These are phyloP conservation scores for Monodelphis domestica DNA, from an alignment of 2,797 vertebrate species.

Conservation along the genomic window DNA sequence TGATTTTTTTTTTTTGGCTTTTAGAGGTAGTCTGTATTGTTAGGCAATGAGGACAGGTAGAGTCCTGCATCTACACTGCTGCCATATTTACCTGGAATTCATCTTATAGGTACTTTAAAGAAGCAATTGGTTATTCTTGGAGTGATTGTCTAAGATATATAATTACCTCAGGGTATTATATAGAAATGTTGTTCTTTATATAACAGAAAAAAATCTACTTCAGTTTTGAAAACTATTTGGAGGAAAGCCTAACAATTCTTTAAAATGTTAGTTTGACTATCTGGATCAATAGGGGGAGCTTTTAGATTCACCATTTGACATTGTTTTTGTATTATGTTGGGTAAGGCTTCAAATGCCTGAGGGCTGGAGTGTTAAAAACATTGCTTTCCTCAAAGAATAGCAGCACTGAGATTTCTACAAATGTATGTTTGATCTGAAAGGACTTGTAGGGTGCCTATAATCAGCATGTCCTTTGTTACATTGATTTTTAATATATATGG, in stretches of 20 bases:
- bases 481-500: constrained; percentile 76
- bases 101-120: too few species aligned
- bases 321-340: constrained; percentile 20
- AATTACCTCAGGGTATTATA: neutral
- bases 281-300: constrained; percentile 67
- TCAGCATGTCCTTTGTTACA: constrained; percentile 71
- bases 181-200: neutral
- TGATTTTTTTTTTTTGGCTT: too few species aligned
- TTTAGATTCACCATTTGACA: constrained; percentile 61
- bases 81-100: too few species aligned
- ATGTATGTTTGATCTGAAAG: constrained; percentile 74
- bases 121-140: neutral
- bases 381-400: constrained; percentile 66
- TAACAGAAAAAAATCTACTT: neutral
- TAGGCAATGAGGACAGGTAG: too few species aligned
- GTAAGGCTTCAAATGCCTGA: constrained; percentile 59
- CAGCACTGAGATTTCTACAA: constrained; percentile 71
- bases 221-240: neutral
- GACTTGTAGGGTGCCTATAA: constrained; percentile 66
- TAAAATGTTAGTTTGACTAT: neutral
- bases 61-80: too few species aligned
- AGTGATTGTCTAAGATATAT: neutral
- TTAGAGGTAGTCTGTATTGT: too few species aligned
- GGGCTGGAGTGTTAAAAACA: constrained; percentile 63
- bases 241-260: neutral